These are phyloP conservation scores for Caenorhabditis zanzibari DNA, from an alignment of 2,888 invertebrate species.

Conservation along the genomic window DNA sequence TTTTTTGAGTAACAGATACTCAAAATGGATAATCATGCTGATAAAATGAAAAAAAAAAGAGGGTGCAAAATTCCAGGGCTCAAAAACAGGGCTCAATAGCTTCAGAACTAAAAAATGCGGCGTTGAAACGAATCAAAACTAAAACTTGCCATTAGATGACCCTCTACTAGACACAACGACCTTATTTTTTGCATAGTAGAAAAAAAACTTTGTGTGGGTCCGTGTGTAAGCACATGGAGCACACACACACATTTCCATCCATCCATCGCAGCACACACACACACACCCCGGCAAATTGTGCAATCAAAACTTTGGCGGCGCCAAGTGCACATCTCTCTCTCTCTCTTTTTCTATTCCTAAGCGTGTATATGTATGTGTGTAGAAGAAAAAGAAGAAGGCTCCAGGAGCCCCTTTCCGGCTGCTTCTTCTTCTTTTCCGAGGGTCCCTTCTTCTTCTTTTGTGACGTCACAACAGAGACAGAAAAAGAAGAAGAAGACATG, in stretches of 20 bases:
- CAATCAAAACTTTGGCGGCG: conserved; percentile 65
- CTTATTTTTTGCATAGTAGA: not conserved
- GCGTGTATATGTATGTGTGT: conserved; percentile 14
- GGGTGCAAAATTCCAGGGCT: too few species aligned
- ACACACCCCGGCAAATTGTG: conserved; percentile 59
- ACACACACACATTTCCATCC: not conserved
- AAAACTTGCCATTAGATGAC: too few species aligned
- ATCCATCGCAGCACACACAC: not conserved
- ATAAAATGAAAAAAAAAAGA: too few species aligned
- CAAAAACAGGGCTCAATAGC: too few species aligned
- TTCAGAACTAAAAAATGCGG: too few species aligned
- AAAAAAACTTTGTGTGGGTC: not conserved
- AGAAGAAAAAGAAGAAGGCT: conserved; percentile 10
- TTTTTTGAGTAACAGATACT: too few species aligned
- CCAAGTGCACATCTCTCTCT: conserved; percentile 55
- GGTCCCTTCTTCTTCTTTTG: conserved; percentile 43
- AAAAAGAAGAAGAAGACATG: conserved; percentile 14
- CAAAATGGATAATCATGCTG: too few species aligned
- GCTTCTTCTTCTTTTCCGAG: conserved; percentile 48
- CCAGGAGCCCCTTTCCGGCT: conserved; percentile 53
- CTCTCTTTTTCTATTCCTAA: conserved; percentile 5
- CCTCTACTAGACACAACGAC: too few species aligned
- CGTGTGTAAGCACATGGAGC: not conserved
- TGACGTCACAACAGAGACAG: conserved; percentile 45
- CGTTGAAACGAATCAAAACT: too few species aligned